A percentile compares a stretch with the other conserved stretches of the same genome.
phyloP scores from a whole-genome alignment of 2,888 invertebrate species.

The Nymphalis urticae region DNA sequence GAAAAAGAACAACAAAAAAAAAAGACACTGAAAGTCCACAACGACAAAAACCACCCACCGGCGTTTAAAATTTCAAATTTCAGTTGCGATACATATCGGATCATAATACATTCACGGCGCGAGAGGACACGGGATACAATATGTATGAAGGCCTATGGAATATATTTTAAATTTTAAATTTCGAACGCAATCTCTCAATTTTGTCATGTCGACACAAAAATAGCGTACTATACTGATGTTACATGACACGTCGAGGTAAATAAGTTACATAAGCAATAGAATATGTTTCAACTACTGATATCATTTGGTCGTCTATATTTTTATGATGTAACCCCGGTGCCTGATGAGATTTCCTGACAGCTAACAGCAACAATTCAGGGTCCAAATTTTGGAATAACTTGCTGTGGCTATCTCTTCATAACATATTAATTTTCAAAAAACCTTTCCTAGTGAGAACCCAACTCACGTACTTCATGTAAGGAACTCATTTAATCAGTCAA shows the following conservation, averaged over 20 bases:
- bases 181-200: constrained; percentile 15
- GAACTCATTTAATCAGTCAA: too few relatives aligned
- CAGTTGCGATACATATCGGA: constrained; percentile 21
- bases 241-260: constrained; percentile 2
- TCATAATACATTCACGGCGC: constrained; percentile 35
- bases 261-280: constrained; percentile 5
- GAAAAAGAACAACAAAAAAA: background rate
- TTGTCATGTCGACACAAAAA: constrained; percentile 2
- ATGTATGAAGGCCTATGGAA: constrained; percentile 31
- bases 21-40: constrained; percentile 10
- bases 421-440: too few relatives aligned
- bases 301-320: background rate
- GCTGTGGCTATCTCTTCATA: too few relatives aligned
- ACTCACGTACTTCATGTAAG: too few relatives aligned
- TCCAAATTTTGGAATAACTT: too few relatives aligned
- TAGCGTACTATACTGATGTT: background rate
- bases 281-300: background rate
- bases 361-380: too few relatives aligned
- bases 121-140: constrained; percentile 31
- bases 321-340: too few relatives aligned
- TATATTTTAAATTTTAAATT: constrained; percentile 27
- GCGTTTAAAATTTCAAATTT: constrained; percentile 35
- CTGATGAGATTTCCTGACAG: too few relatives aligned
- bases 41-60: constrained; percentile 17
- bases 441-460: too few relatives aligned